phyloP scores from a whole-genome alignment of 1,140 invertebrate genomes.

The Drosophila varians region DNA sequence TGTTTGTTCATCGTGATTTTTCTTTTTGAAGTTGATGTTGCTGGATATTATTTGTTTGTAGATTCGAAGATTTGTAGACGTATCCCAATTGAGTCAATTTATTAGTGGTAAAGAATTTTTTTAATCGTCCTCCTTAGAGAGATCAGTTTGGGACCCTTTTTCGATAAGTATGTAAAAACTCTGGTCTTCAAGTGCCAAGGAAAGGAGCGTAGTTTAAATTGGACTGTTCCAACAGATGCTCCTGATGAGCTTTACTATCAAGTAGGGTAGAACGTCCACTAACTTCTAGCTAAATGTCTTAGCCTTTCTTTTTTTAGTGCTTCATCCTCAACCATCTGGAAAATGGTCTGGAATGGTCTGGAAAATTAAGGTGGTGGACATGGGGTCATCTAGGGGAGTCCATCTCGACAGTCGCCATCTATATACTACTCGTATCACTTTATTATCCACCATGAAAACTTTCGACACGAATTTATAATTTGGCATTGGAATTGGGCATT shows the following conservation, averaged over 20 bases:
- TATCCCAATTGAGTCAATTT: too few relatives aligned
- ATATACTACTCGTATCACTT: background rate
- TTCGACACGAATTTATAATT: constrained; percentile 65
- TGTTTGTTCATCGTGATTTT: too few relatives aligned
- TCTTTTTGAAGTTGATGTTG: too few relatives aligned
- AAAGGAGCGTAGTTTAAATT: constrained; percentile 90
- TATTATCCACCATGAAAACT: background rate
- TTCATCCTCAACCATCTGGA: constrained; percentile 94
- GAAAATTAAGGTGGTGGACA: constrained; percentile 95
- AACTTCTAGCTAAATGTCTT: background rate
- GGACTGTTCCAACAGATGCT: constrained; percentile 92
- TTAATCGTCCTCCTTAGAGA: too few relatives aligned
- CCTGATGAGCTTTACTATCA: constrained; percentile 94
- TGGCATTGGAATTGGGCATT: constrained; percentile 8
- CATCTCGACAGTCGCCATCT: constrained; percentile 6
- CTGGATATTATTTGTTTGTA: too few relatives aligned
- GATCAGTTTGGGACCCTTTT: too few relatives aligned
- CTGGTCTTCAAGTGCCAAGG: constrained; percentile 89
- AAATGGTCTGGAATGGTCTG: too few relatives aligned
- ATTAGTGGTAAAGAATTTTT: too few relatives aligned
- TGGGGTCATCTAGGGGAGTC: constrained; percentile 83
- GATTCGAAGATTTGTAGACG: too few relatives aligned
- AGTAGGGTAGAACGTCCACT: constrained; percentile 84
- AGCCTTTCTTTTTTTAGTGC: constrained; percentile 91
- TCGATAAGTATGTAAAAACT: constrained; percentile 89